Percentiles rank a stretch among this genome's conserved stretches.
Evolutionary conservation across 2,113 vertebrate genomes (phyloP).

Genomic region (Scomber japonicus): DNA sequence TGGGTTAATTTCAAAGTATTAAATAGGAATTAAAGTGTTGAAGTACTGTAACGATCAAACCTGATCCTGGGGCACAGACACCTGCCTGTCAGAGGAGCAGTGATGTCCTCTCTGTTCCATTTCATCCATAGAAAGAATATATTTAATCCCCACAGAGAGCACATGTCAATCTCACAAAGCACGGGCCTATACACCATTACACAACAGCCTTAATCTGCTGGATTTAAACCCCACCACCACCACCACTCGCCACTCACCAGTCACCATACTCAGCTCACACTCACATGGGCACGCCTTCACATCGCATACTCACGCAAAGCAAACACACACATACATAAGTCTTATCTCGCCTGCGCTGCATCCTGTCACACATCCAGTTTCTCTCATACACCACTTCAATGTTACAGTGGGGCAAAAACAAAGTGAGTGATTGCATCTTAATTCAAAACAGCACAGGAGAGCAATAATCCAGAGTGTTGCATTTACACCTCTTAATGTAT

Average conservation of each 20-base stretch:
- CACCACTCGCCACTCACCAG: not conserved
- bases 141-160: conserved; percentile 34
- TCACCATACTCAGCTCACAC: not conserved
- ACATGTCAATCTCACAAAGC: conserved; percentile 53
- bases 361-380: conserved; percentile 15
- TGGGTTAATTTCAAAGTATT: not conserved
- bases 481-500: too few relatives aligned
- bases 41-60: too few relatives aligned
- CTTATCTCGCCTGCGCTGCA: not conserved
- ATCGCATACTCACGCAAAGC: conserved; percentile 4
- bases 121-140: conserved; percentile 5
- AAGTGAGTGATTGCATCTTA: not conserved
- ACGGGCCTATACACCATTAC: conserved; percentile 54
- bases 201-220: conserved; percentile 69
- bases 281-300: not conserved
- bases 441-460: too few relatives aligned
- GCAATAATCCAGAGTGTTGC: too few relatives aligned
- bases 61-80: not conserved
- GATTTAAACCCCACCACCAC: conserved; percentile 46
- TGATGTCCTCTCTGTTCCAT: not conserved
- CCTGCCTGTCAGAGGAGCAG: not conserved
- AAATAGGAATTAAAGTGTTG: not conserved
- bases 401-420: not conserved
- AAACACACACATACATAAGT: not conserved
- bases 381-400: not conserved